Evolutionary conservation across 2,888 invertebrate genomes (phyloP).

Genomic region (Yponomeuta evonymella): DNA sequence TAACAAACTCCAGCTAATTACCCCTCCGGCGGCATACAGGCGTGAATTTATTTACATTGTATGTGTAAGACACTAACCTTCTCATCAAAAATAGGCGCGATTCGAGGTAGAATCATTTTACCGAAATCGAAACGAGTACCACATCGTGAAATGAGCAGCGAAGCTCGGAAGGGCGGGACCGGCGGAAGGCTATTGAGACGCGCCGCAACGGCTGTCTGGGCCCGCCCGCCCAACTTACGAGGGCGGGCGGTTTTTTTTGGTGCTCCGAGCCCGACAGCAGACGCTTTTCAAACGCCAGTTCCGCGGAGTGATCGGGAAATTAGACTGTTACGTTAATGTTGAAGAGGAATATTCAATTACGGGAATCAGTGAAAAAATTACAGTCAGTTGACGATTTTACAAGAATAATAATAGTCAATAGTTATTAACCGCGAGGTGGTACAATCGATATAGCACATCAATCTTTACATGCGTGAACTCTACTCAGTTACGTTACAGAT

Average conservation of each 20-base stretch:
- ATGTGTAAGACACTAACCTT: background rate
- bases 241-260: background rate
- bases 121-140: background rate
- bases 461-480: too few relatives aligned
- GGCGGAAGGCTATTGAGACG: background rate
- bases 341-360: background rate
- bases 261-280: background rate
- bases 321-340: background rate
- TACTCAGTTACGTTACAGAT: too few relatives aligned
- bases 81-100: background rate
- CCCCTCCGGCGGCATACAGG: too few relatives aligned
- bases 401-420: too few relatives aligned
- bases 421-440: too few relatives aligned
- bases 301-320: background rate
- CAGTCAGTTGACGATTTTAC: too few relatives aligned
- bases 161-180: background rate
- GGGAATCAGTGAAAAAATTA: too few relatives aligned
- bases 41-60: too few relatives aligned
- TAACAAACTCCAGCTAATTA: too few relatives aligned
- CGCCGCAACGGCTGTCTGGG: conserved; percentile 1
- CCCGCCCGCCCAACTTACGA: background rate
- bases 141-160: background rate
- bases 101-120: background rate
- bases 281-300: background rate
- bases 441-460: too few relatives aligned